Evolutionary conservation across 37 sponge, comb jelly and placozoan species (phyloP).

Genomic region (Crambe crambe): DNA sequence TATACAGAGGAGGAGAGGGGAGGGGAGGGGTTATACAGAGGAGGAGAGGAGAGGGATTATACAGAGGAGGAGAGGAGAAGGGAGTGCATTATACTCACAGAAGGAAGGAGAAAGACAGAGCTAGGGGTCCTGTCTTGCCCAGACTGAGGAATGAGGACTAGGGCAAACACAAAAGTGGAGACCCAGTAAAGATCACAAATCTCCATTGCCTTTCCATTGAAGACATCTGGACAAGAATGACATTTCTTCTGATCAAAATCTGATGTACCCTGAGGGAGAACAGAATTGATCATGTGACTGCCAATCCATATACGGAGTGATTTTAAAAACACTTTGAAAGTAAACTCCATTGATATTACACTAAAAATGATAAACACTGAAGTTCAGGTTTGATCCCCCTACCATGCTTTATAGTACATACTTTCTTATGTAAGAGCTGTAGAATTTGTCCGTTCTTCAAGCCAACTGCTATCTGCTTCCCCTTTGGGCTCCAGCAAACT

Average conservation of each 20-base stretch:
- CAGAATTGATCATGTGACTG: too few relatives aligned
- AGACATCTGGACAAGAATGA: slow-evolving; percentile 27
- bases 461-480: slow-evolving; percentile 89
- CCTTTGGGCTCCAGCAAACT: slow-evolving; percentile 95
- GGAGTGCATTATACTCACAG: slow-evolving; percentile 9
- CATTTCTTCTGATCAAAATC: slow-evolving; percentile 30
- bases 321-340: too few relatives aligned
- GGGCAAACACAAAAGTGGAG: slow-evolving; percentile 62
- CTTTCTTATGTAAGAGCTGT: too few relatives aligned
- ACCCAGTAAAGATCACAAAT: slow-evolving; percentile 71
- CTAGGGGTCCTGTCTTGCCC: slow-evolving; percentile 1
- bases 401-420: too few relatives aligned
- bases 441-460: slow-evolving; percentile 52
- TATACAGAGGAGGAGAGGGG: too few relatives aligned
- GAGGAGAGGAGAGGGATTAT: too few relatives aligned
- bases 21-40: too few relatives aligned
- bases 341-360: not conserved
- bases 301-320: too few relatives aligned
- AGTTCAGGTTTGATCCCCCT: too few relatives aligned
- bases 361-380: too few relatives aligned
- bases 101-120: slow-evolving; percentile 30
- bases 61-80: too few relatives aligned
- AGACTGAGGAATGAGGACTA: slow-evolving; percentile 45
- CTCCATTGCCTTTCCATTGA: slow-evolving; percentile 18
- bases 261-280: too few relatives aligned